Percentiles rank a stretch among this genome's conserved stretches.
These are phyloP conservation scores for Ranitomeya variabilis DNA, from an alignment of 2,113 vertebrate genomes.

Conservation along the genomic window DNA sequence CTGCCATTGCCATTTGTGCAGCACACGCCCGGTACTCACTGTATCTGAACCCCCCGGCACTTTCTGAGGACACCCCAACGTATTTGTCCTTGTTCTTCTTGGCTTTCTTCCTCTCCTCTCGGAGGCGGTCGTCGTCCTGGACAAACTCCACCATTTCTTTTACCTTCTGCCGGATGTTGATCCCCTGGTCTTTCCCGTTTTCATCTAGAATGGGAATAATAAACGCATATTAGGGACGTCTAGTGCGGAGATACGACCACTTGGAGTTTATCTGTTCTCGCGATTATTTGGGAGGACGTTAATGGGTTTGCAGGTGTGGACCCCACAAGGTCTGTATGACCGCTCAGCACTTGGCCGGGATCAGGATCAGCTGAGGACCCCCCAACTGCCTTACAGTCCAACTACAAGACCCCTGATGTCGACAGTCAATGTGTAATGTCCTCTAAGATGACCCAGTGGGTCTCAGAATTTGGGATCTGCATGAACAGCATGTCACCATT, in stretches of 20 bases:
- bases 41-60: constrained; percentile 85
- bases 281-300: too few relatives aligned
- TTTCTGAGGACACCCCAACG: constrained; percentile 92
- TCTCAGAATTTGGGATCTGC: too few relatives aligned
- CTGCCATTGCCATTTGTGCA: constrained; percentile 2
- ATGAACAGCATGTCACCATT: too few relatives aligned
- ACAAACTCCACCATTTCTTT: constrained; percentile 95
- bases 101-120: constrained; percentile 96
- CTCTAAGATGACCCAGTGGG: neutral
- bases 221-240: neutral
- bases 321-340: too few relatives aligned
- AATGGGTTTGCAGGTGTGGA: too few relatives aligned
- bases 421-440: neutral
- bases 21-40: constrained; percentile 75
- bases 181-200: constrained; percentile 95
- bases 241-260: too few relatives aligned
- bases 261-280: too few relatives aligned
- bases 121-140: constrained; percentile 94
- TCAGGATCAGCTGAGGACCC: too few relatives aligned
- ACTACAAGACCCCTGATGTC: too few relatives aligned
- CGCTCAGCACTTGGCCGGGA: too few relatives aligned
- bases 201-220: constrained; percentile 78
- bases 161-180: constrained; percentile 97
- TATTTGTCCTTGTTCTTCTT: constrained; percentile 99
- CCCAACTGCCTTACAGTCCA: too few relatives aligned